Evolutionary conservation across 2,888 invertebrate species (phyloP).

Genomic region (Drosophila atripex): DNA sequence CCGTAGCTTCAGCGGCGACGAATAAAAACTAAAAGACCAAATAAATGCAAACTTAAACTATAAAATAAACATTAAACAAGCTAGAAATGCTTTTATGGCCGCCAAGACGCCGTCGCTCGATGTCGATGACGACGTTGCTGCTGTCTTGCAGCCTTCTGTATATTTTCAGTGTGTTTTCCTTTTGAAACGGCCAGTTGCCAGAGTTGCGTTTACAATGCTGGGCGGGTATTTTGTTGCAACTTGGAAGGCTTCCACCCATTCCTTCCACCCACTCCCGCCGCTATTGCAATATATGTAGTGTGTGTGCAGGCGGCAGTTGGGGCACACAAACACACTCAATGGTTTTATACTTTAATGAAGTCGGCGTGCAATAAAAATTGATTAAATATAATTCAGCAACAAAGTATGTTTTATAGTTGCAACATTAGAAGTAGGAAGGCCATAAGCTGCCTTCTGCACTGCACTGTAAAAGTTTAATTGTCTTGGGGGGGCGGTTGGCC

Average conservation of each 20-base stretch:
- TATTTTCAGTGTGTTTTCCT: constrained; percentile 18
- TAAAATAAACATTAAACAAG: constrained; percentile 81
- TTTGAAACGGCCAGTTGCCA: constrained; percentile 26
- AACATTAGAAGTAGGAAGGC: constrained; percentile 60
- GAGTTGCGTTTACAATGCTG: constrained; percentile 41
- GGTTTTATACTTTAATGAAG: constrained; percentile 79
- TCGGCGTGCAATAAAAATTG: constrained; percentile 79
- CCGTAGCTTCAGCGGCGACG: constrained; percentile 23
- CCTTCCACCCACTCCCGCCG: constrained; percentile 1
- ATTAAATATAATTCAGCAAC: constrained; percentile 79
- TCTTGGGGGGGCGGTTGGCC: constrained; percentile 30
- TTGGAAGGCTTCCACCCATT: neutral
- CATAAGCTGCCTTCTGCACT: constrained; percentile 42
- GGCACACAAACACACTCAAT: constrained; percentile 29
- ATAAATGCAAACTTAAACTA: constrained; percentile 82
- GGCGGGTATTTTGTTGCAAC: constrained; percentile 46
- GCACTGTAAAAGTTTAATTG: constrained; percentile 74
- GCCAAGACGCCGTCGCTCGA: constrained; percentile 58
- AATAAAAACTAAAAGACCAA: constrained; percentile 79
- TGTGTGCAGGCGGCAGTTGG: constrained; percentile 43
- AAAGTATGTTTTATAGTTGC: constrained; percentile 76
- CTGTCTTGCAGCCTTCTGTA: neutral
- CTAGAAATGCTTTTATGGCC: constrained; percentile 79
- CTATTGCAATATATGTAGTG: constrained; percentile 25
- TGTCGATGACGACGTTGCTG: constrained; percentile 36